Base-by-base conservation (phyloP, 2,888 invertebrate genomes). In the Zhuqinia jingwanae region DNA sequence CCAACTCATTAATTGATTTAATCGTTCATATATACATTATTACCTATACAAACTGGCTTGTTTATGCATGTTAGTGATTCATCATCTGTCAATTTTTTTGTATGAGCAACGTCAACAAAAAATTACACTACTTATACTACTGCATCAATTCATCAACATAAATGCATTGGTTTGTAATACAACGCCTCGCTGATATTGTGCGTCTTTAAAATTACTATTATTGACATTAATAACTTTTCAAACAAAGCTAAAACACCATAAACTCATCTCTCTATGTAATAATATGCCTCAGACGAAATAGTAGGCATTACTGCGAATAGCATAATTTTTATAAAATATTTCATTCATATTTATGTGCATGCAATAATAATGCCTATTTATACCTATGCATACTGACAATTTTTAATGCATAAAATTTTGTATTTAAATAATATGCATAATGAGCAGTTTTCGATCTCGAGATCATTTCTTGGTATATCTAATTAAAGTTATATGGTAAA, bases 381-480 rank as follows among this genome's bases (percentile, higher is more conserved):
- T n/a, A n/a, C n/a, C n/a, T n/a, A n/a, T n/a, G n/a, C n/a, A n/a
- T n/a, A n/a, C n/a, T n/a, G n/a, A n/a, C n/a, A n/a, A n/a, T n/a
- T n/a, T n/a, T n/a, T n/a, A n/a, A n/a, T n/a, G n/a, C n/a, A n/a
- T n/a, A n/a, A n/a, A n/a, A n/a, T 50, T n/a, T 13, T 50, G 10
- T 50, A 15, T 50, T 50, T 6, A 50, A 13, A 50, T 15, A 50
- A 50, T 15, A 50, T 56, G 22, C 20, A 20, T 56, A 56, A 56
- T 56, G 30, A 65, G 20, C 17, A 65, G 20, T 70, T 70, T 70
- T 70, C 47, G 11, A 70, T 70, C 25, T 70, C 70, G 45, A 70
- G 68, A 70, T 45, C 70, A 45, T 27, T 70, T 15, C 27, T 47
- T 68, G 68, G 22, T 58, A 30, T 30, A 30, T 63, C 15, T 63